Evolutionary conservation across 2,113 vertebrate species (phyloP).

Genomic region (Triplophysa rosa): DNA sequence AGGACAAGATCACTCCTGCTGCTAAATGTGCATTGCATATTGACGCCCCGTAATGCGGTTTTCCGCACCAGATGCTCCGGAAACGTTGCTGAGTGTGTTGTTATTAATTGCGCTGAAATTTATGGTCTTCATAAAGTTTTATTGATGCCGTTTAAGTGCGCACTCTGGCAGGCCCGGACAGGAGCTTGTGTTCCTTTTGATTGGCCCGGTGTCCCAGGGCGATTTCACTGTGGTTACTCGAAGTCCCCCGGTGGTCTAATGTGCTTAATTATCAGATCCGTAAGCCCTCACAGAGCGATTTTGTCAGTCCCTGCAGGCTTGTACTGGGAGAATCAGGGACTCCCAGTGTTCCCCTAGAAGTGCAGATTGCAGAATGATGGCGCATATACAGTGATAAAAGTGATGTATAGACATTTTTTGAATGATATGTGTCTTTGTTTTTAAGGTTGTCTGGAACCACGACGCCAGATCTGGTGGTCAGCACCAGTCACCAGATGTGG

Average conservation of each 20-base stretch:
- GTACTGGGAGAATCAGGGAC: background rate
- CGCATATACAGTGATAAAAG: background rate
- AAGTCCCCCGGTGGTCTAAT: constrained; percentile 54
- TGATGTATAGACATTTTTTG: background rate
- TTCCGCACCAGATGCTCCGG: constrained; percentile 67
- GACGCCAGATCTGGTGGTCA: constrained; percentile 95
- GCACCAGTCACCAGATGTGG: constrained; percentile 98
- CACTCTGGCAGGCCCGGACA: constrained; percentile 45
- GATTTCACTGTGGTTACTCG: constrained; percentile 34
- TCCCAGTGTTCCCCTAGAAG: background rate
- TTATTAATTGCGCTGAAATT: constrained; percentile 76
- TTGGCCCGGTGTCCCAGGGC: constrained; percentile 28
- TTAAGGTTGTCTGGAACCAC: constrained; percentile 89
- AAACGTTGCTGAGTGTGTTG: constrained; percentile 67
- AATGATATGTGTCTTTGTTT: constrained; percentile 17
- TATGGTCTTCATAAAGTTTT: constrained; percentile 73
- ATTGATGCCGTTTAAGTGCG: constrained; percentile 66
- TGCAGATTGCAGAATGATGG: background rate
- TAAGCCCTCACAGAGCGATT: constrained; percentile 4
- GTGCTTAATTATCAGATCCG: constrained; percentile 56
- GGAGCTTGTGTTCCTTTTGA: constrained; percentile 42
- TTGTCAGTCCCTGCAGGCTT: background rate
- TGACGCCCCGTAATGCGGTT: constrained; percentile 64
- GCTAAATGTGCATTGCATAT: constrained; percentile 55
- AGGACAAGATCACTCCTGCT: constrained; percentile 64